These are phyloP conservation scores for Tuberolachnus salignus DNA, from an alignment of 2,888 invertebrate species.

Conservation along the genomic window DNA sequence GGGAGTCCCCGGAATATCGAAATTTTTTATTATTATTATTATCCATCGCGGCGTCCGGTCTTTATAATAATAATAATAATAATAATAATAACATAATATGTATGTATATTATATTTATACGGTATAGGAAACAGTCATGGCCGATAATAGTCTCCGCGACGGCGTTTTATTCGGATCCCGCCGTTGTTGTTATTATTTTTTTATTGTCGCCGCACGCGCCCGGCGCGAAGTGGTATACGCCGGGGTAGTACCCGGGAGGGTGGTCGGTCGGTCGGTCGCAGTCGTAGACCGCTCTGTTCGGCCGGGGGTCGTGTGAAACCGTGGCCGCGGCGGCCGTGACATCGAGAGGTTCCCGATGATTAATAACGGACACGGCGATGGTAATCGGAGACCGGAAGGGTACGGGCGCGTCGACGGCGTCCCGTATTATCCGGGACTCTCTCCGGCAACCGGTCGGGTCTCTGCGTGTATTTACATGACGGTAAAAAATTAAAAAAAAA, in stretches of 20 bases:
- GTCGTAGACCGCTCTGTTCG: neutral
- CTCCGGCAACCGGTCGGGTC: neutral
- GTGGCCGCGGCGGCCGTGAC: constrained; percentile 42
- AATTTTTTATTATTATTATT: constrained; percentile 18
- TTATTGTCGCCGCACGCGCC: constrained; percentile 50
- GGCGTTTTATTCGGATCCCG: constrained; percentile 28
- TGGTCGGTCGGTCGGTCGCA: neutral
- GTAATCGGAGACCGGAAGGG: constrained; percentile 54
- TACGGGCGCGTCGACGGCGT: constrained; percentile 21
- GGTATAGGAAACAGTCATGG: constrained; percentile 15
- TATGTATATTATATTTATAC: neutral
- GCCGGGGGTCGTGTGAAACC: constrained; percentile 51
- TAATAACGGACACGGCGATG: constrained; percentile 48
- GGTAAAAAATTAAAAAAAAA: too few relatives aligned
- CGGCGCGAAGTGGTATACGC: neutral
- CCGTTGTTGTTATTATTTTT: constrained; percentile 43
- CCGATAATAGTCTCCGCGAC: constrained; percentile 39
- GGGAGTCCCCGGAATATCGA: constrained; percentile 15
- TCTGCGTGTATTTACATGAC: neutral
- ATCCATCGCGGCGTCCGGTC: neutral
- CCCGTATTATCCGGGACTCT: neutral
- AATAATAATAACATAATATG: neutral
- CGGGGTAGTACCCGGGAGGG: neutral
- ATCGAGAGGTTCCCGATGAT: constrained; percentile 42
- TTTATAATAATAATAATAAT: neutral